Evolutionary conservation across 2,113 vertebrate species (phyloP).

Genomic region (Lutjanus erythropterus): DNA sequence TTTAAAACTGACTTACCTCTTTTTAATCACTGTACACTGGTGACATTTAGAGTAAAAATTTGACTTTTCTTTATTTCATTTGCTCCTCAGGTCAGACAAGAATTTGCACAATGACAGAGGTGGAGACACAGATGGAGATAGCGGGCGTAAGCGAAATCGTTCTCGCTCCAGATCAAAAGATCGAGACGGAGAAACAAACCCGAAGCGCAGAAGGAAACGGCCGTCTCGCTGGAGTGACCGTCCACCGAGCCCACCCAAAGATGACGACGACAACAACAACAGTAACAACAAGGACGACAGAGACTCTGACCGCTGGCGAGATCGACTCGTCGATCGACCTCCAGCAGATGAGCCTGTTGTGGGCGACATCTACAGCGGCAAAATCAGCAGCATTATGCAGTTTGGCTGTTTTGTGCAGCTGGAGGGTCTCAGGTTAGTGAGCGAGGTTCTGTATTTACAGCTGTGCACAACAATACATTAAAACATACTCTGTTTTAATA

Average conservation of each 20-base stretch:
- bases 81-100: neutral
- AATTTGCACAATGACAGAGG: neutral
- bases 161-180: constrained; percentile 39
- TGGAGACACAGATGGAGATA: constrained; percentile 2
- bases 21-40: neutral
- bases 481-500: neutral
- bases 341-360: constrained; percentile 92
- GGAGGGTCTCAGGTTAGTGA: constrained; percentile 90
- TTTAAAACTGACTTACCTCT: neutral
- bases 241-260: constrained; percentile 63
- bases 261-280: constrained; percentile 1
- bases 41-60: neutral
- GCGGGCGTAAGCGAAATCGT: neutral
- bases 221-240: constrained; percentile 59
- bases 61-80: neutral
- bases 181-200: neutral
- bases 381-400: constrained; percentile 96
- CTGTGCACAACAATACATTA: neutral
- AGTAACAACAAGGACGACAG: neutral
- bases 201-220: constrained; percentile 37
- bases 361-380: constrained; percentile 94
- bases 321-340: constrained; percentile 77
- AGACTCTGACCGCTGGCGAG: neutral
- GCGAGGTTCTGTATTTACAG: neutral
- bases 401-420: constrained; percentile 97